Conservation (phyloP, 2,888 invertebrate genomes). For the Perizoma affinitatum region DNA sequence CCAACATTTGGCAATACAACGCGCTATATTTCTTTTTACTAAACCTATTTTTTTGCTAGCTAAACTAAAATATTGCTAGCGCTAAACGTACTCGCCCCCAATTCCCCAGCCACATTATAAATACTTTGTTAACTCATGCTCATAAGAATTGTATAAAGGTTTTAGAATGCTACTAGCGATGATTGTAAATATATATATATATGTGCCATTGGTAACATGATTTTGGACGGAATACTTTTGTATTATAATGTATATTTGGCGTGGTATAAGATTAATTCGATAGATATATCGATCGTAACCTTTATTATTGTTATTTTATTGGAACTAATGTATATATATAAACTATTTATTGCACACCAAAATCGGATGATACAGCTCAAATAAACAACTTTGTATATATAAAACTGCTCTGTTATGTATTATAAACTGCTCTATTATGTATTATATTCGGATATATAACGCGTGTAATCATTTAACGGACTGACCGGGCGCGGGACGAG, state of each 20-base stretch:
- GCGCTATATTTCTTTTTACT: neutral
- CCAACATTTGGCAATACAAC: constrained; percentile 21
- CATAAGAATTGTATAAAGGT: constrained; percentile 15
- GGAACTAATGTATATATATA: neutral
- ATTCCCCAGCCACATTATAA: neutral
- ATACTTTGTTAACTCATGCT: constrained; percentile 9
- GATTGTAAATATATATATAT: constrained; percentile 34
- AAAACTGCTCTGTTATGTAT: neutral
- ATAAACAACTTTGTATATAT: too few species aligned
- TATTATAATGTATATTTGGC: constrained; percentile 32
- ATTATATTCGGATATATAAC: too few species aligned
- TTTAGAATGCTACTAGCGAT: constrained; percentile 12
- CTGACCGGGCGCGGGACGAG: too few species aligned
- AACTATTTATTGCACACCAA: too few species aligned
- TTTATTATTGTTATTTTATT: neutral
- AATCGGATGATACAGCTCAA: too few species aligned
- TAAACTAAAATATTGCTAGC: neutral
- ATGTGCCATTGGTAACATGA: constrained; percentile 58
- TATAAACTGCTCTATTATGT: neutral
- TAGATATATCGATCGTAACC: neutral
- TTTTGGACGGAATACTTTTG: constrained; percentile 71
- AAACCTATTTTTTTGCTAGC: too few species aligned
- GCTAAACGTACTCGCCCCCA: constrained; percentile 14
- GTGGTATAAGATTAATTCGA: constrained; percentile 8
- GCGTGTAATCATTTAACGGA: too few species aligned